A percentile compares a stretch with the other conserved stretches of the same genome.
Evolutionary conservation across 2,113 vertebrate species (phyloP).

Genomic region (Sus scrofa): T2T-Sscrofa CM000821.6:35306501-35307000

Average conservation of each 20-base stretch:
- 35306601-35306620: background rate
- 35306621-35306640: background rate
- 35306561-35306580: background rate
- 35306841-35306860: fast-evolving
- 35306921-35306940: fast-evolving
- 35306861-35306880: background rate
- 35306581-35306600: background rate
- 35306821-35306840: too few relatives aligned
- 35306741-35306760: background rate
- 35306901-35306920: background rate
- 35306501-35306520: background rate
- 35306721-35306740: background rate
- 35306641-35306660: background rate
- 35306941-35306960: background rate
- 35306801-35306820: fast-evolving
- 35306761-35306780: background rate
- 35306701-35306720: background rate
- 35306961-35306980: too few relatives aligned
- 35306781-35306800: background rate
- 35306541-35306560: background rate
- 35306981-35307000: too few relatives aligned
- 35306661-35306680: background rate
- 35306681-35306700: background rate
- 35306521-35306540: background rate
- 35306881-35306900: background rate